phyloP scores from a whole-genome alignment of 2,888 invertebrate genomes.

The Cephalotes varians region DNA sequence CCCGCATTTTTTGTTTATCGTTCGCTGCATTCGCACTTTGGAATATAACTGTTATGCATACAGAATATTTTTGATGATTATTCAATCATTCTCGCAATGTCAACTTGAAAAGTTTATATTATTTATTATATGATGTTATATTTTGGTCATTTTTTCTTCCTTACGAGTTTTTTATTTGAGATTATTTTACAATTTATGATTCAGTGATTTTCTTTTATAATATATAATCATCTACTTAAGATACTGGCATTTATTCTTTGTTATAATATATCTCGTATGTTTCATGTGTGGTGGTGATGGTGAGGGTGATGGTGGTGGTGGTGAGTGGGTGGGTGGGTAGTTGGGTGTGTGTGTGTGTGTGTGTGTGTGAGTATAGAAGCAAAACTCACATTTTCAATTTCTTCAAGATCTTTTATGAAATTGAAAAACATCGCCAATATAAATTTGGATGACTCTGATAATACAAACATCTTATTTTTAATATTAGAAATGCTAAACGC shows the following conservation, averaged over 20 bases:
- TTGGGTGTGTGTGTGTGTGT: not conserved
- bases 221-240: not conserved
- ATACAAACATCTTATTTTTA: not conserved
- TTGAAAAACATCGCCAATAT: not conserved
- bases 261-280: not conserved
- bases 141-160: constrained; percentile 26
- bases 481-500: not conserved
- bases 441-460: not conserved
- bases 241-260: constrained; percentile 1
- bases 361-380: not conserved
- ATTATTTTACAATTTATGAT: constrained; percentile 6
- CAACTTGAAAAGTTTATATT: constrained; percentile 9
- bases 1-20: not conserved
- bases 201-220: constrained; percentile 7
- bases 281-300: no score
- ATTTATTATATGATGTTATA: not conserved
- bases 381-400: constrained; percentile 10
- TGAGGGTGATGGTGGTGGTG: no score
- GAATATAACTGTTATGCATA: not conserved
- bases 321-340: no score
- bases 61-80: constrained; percentile 15
- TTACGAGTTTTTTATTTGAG: not conserved
- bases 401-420: not conserved
- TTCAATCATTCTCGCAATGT: not conserved
- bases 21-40: constrained; percentile 1